Evolutionary conservation across 2,888 invertebrate species (phyloP).

Genomic region (Helobdella robusta): DNA sequence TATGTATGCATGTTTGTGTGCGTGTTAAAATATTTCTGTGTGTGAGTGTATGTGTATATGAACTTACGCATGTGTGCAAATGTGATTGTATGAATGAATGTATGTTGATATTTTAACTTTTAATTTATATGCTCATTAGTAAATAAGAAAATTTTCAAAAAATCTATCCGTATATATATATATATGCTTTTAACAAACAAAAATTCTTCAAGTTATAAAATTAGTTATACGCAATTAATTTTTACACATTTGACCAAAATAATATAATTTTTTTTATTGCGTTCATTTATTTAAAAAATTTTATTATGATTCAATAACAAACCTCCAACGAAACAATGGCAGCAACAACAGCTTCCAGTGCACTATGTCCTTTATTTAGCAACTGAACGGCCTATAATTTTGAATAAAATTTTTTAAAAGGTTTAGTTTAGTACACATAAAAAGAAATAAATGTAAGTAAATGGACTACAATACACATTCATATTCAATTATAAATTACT

Average conservation of each 20-base stretch:
- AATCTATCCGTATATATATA: conserved; percentile 1
- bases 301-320: conserved; percentile 7
- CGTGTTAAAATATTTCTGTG: not conserved
- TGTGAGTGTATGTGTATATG: not conserved
- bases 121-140: not conserved
- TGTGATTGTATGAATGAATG: not conserved
- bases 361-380: conserved; percentile 61
- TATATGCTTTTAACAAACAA: not conserved
- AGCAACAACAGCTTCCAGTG: conserved; percentile 70
- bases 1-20: not conserved
- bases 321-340: conserved; percentile 70
- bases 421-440: too few relatives aligned
- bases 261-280: not conserved
- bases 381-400: conserved; percentile 43
- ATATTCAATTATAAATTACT: too few relatives aligned
- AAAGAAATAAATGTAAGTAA: too few relatives aligned
- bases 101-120: not conserved
- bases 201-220: not conserved
- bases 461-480: too few relatives aligned
- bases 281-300: not conserved
- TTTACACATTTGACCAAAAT: too few relatives aligned
- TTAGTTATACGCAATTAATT: too few relatives aligned
- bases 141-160: not conserved
- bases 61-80: not conserved
- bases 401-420: too few relatives aligned